A percentile compares a stretch with the other conserved stretches of the same genome.
Evolutionary conservation across 2,113 vertebrate species (phyloP).

Genomic region (Peromyscus polionotus): DNA sequence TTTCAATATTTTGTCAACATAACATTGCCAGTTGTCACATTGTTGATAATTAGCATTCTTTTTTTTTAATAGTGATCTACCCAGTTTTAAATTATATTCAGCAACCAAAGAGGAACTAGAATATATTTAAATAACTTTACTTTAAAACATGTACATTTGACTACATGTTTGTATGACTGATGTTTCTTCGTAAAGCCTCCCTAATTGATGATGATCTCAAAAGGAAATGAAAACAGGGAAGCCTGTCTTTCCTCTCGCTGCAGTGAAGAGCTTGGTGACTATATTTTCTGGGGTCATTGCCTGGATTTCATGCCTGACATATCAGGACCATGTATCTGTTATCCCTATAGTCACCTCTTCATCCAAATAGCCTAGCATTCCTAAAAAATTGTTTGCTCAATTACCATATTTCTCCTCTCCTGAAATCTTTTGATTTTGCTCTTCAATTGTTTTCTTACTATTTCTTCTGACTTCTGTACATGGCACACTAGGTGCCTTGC

Average conservation of each 20-base stretch:
- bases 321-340: neutral
- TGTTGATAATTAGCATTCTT: neutral
- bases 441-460: neutral
- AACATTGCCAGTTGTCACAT: neutral
- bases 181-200: neutral
- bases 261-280: neutral
- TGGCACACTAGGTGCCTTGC: neutral
- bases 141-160: neutral
- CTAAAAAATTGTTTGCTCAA: neutral
- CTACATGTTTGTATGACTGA: neutral
- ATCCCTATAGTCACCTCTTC: neutral
- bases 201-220: neutral
- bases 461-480: neutral
- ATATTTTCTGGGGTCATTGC: neutral
- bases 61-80: neutral
- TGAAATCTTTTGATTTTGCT: neutral
- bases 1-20: constrained; percentile 4
- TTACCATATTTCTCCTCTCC: neutral
- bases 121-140: neutral
- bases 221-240: neutral
- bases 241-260: neutral
- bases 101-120: neutral
- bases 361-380: neutral
- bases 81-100: neutral
- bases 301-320: neutral